Conservation (phyloP, 2,113 vertebrate genomes). For the Microcebus lehilahytsara region DNA sequence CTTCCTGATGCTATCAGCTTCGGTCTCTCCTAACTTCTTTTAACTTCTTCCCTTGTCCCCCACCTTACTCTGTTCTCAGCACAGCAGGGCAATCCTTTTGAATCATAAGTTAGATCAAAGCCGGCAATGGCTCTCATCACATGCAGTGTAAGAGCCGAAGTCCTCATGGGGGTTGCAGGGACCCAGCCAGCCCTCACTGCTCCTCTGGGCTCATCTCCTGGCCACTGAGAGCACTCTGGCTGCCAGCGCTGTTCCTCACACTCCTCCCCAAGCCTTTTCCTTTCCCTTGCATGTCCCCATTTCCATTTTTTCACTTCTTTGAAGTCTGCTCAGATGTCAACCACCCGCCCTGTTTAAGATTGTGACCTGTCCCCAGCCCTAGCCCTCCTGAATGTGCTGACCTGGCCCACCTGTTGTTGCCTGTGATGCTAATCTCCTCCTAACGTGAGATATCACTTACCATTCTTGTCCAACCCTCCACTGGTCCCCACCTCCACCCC, state of each 20-base stretch:
- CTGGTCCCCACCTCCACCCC: not conserved
- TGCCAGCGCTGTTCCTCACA: not conserved
- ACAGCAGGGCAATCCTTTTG: not conserved
- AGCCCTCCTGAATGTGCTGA: not conserved
- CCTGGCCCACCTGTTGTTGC: not conserved
- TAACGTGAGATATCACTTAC: not conserved
- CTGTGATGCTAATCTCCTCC: not conserved
- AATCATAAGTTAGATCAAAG: not conserved
- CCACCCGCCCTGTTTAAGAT: not conserved
- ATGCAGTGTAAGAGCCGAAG: not conserved
- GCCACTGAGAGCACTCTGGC: not conserved
- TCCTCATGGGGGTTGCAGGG: not conserved
- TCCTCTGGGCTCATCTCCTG: not conserved
- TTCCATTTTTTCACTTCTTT: not conserved
- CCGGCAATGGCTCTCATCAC: not conserved
- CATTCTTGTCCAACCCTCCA: not conserved
- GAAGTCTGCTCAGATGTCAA: not conserved
- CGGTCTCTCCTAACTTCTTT: not conserved
- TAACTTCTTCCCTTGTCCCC: not conserved
- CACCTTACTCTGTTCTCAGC: not conserved
- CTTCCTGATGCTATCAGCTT: not conserved
- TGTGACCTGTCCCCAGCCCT: not conserved
- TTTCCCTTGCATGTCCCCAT: not conserved
- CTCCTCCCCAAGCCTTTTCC: not conserved
- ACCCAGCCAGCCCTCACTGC: accelerated